These are phyloP conservation scores for Morus bassanus DNA, from an alignment of 2,797 vertebrate genomes.

Conservation along the genomic window DNA sequence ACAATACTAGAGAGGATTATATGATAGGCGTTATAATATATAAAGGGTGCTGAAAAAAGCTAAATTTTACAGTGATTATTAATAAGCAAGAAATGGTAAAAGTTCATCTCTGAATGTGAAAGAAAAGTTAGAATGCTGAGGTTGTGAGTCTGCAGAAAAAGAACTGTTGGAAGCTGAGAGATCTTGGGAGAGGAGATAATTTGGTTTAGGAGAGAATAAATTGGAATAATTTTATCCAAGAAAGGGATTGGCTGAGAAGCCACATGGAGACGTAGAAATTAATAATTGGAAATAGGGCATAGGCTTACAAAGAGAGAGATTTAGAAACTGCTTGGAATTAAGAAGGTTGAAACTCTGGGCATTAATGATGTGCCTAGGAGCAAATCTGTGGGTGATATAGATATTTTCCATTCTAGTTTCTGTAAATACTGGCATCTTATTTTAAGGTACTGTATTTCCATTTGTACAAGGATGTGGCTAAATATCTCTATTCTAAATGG, in stretches of 20 bases:
- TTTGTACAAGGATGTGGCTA: background rate
- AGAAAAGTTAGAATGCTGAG: background rate
- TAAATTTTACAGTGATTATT: background rate
- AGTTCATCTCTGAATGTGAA: background rate
- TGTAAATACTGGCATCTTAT: background rate
- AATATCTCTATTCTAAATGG: background rate
- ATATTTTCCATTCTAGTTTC: background rate
- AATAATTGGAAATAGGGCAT: background rate
- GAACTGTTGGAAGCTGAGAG: background rate
- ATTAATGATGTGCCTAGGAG: background rate
- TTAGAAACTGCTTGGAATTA: conserved; percentile 9
- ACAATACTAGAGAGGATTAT: background rate
- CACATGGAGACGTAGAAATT: background rate
- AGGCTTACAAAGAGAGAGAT: background rate
- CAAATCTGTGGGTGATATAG: background rate
- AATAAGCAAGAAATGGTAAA: background rate
- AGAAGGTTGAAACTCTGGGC: background rate
- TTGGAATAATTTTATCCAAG: background rate
- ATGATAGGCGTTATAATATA: background rate
- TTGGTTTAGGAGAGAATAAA: conserved; percentile 20
- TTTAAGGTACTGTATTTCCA: background rate
- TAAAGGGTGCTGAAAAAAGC: background rate
- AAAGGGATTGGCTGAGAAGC: background rate
- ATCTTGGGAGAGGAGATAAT: conserved; percentile 7
- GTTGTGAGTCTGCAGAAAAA: background rate